Base-by-base conservation (phyloP, 92 coral and sea anemone species). In the Epizoanthus stellaris region DNA sequence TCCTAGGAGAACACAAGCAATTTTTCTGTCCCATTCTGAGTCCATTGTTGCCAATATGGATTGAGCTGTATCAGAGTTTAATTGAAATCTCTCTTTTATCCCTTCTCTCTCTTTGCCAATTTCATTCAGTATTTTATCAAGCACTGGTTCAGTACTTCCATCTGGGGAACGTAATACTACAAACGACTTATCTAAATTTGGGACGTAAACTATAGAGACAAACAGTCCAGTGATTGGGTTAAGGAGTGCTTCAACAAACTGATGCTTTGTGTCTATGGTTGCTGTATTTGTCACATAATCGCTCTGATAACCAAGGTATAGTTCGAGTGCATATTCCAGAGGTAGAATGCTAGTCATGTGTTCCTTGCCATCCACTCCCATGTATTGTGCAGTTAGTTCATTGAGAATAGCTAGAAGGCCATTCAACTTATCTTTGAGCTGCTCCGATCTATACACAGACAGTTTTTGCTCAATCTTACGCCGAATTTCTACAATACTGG, bases 1-100 rank as follows among this genome's bases (percentile, higher is more conserved):
- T 21, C 70, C 82, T 9, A 60, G 17, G 0, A 77, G 69, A 14
- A 77, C 82, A 17, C 82, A 68, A 1, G 82, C 82, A 77, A 77
- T 54, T 7, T 6, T 14, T 25, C 66, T 56, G 65, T 77, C 82
- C 82, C 82, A 77, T 21, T 77, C 82, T 30, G 69, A 77, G 10
- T 77, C 82, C 82, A 77, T 57, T n/a, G 70, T 17, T 76, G 38
- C 2, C 9, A 76, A 66, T 5, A 76, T 7, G 64, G 20, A 56
- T 17, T 76, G 82, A 1, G 56, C 67, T 56, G 39, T 23, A 10
- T 38, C n/a, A 4, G 34, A 21, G 25, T 54, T 67, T 15, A 76
- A 54, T 30, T 76, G 2, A n/a, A 76, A 30, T 14, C 82, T 76
- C n/a, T n/a, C n/a, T 47, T 11, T 47, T 15, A 38, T 74, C 20